Evolutionary conservation across 2,797 vertebrate genomes (phyloP).

Genomic region (Nyctibius grandis): DNA sequence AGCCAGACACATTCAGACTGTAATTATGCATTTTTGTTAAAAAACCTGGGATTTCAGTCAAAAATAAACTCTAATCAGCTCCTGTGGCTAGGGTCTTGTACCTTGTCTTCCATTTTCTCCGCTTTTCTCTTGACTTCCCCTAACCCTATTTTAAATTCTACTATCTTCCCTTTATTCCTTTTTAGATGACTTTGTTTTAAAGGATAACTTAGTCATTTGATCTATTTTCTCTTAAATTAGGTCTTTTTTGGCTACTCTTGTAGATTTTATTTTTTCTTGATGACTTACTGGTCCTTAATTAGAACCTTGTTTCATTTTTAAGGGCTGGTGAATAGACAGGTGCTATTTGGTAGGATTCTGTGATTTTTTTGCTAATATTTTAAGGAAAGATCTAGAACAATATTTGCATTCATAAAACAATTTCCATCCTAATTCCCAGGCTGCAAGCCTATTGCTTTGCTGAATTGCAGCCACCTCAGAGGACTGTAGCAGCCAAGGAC

Average conservation of each 20-base stretch:
- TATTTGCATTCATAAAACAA: constrained; percentile 11
- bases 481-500: constrained; percentile 31
- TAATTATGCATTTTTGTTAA: background rate
- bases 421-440: constrained; percentile 26
- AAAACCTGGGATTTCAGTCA: background rate
- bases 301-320: background rate
- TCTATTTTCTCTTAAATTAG: background rate
- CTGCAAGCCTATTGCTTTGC: background rate
- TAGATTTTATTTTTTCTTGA: background rate
- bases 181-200: background rate
- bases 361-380: background rate
- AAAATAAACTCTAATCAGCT: background rate
- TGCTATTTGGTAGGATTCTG: background rate
- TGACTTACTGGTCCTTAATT: background rate
- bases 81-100: background rate
- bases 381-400: background rate
- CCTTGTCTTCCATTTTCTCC: background rate
- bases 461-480: constrained; percentile 29
- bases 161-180: background rate
- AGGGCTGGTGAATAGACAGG: background rate
- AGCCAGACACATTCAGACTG: background rate
- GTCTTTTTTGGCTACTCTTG: background rate
- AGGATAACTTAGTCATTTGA: background rate
- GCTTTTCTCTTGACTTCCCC: background rate
- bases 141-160: background rate